Conservation (phyloP, 2,797 vertebrate species). For the Leptatherina wallacei region DNA sequence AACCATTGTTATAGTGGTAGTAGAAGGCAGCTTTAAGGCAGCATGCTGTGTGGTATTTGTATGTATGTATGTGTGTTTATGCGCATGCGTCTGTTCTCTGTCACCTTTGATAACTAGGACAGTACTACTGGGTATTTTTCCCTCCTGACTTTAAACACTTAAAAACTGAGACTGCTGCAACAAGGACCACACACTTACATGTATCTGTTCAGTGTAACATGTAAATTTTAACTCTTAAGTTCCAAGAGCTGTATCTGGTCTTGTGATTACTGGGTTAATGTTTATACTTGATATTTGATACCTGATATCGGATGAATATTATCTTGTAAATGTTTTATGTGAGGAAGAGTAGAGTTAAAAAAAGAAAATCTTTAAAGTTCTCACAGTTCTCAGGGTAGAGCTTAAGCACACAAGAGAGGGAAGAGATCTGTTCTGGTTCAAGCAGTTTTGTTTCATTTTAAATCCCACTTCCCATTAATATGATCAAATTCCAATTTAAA, state of each 20-base stretch:
- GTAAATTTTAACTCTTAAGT: conserved; percentile 6
- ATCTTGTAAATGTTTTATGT: not conserved
- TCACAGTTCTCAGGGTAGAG: not conserved
- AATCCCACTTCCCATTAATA: not conserved
- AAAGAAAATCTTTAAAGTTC: not conserved
- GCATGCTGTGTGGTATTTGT: not conserved
- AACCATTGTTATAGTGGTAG: not conserved
- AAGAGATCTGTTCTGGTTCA: not conserved
- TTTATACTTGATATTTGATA: not conserved
- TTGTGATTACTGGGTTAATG: not conserved
- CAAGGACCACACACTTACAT: not conserved
- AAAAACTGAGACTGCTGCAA: conserved; percentile 19
- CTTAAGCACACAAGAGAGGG: not conserved
- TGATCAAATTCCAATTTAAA: not conserved
- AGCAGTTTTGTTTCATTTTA: not conserved
- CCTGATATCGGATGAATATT: not conserved
- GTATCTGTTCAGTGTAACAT: conserved; percentile 23
- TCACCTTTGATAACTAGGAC: conserved; percentile 57
- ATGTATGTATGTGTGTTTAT: conserved; percentile 6
- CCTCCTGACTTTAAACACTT: conserved; percentile 47
- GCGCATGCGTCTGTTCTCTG: conserved; percentile 21
- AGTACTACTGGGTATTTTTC: conserved; percentile 35
- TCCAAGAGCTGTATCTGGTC: conserved; percentile 1
- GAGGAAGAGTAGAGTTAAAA: not conserved
- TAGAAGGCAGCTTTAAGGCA: not conserved